These are phyloP conservation scores for Lordiphosa mommai DNA, from an alignment of 1,140 invertebrate species.

Conservation along the genomic window DNA sequence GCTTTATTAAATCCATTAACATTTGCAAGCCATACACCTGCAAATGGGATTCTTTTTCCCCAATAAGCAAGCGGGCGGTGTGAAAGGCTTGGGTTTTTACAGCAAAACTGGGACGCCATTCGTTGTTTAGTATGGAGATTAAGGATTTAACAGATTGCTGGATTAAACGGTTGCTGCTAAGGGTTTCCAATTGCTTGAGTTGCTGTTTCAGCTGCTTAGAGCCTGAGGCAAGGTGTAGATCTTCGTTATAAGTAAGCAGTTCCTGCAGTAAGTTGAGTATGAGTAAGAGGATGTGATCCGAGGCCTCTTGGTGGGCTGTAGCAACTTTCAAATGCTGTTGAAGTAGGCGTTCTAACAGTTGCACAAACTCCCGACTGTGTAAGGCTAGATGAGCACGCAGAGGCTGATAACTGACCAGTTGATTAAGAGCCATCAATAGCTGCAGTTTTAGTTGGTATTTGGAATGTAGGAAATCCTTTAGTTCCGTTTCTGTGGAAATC, in stretches of 20 bases:
- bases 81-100: constrained; percentile 26
- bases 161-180: constrained; percentile 23
- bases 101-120: background rate
- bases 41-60: constrained; percentile 54
- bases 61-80: constrained; percentile 51
- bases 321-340: constrained; percentile 8
- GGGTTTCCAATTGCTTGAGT: constrained; percentile 7
- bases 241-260: constrained; percentile 42
- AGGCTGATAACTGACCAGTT: constrained; percentile 54
- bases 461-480: constrained; percentile 43
- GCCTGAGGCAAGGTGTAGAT: constrained; percentile 23
- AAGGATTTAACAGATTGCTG: constrained; percentile 30
- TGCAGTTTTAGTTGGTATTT: constrained; percentile 60
- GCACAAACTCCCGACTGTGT: constrained; percentile 49
- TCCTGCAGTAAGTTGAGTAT: constrained; percentile 62
- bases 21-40: constrained; percentile 71
- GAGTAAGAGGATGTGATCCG: constrained; percentile 51
- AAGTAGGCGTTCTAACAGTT: constrained; percentile 38
- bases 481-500: constrained; percentile 50
- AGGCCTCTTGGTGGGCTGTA: constrained; percentile 2
- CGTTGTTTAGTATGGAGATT: constrained; percentile 20
- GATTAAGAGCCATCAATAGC: constrained; percentile 55
- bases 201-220: constrained; percentile 18
- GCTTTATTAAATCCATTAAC: constrained; percentile 51
- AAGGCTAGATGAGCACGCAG: constrained; percentile 47